Percentiles rank a stretch among this genome's conserved stretches.
Evolutionary conservation across 2,797 vertebrate genomes (phyloP).

Genomic region (Arnoldichthys spilopterus): DNA sequence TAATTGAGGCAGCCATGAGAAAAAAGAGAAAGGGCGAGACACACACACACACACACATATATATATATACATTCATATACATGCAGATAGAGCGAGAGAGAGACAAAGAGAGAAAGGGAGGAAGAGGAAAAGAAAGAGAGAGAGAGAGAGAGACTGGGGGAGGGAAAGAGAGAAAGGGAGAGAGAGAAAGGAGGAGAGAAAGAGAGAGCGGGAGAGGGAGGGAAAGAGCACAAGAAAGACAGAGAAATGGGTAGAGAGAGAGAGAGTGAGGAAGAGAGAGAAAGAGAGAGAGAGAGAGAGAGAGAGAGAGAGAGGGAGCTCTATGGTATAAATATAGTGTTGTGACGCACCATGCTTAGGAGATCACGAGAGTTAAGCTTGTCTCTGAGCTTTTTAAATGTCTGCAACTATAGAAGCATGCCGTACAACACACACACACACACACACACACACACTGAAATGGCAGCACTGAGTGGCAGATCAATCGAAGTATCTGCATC

Average conservation of each 20-base stretch:
- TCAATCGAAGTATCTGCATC: conserved; percentile 18
- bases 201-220: conserved; percentile 29
- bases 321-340: conserved; percentile 58
- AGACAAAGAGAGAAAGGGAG: too few relatives aligned
- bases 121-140: too few relatives aligned
- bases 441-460: conserved; percentile 19
- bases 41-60: too few relatives aligned
- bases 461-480: background rate
- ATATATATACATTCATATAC: too few relatives aligned
- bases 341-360: conserved; percentile 42
- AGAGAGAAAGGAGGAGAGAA: background rate
- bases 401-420: background rate
- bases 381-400: background rate
- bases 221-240: conserved; percentile 30
- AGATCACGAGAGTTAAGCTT: conserved; percentile 40
- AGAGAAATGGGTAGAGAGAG: conserved; percentile 2
- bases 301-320: conserved; percentile 24
- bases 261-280: conserved; percentile 16
- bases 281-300: conserved; percentile 36
- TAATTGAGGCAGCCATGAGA: conserved; percentile 65
- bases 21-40: conserved; percentile 28
- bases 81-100: too few relatives aligned
- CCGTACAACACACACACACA: background rate
- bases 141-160: too few relatives aligned
- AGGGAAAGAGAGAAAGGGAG: too few relatives aligned